Conservation (phyloP, 1,140 invertebrate species). For the Dendroctonus valens region DNA sequence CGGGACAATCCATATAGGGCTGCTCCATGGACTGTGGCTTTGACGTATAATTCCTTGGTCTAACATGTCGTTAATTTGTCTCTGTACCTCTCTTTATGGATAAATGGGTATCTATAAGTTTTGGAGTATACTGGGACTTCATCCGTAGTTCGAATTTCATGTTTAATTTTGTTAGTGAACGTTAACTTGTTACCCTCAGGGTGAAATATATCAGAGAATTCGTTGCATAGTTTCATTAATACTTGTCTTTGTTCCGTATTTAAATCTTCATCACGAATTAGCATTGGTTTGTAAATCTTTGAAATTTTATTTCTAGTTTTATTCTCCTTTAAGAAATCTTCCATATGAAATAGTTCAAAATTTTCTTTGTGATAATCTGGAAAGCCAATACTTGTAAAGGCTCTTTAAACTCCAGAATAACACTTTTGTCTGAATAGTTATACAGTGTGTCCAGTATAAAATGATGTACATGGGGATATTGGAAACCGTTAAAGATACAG, state of each 20-base stretch:
- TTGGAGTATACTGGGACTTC: conserved; percentile 40
- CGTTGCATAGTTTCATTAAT: conserved; percentile 16
- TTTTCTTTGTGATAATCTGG: too few relatives aligned
- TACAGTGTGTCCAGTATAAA: too few relatives aligned
- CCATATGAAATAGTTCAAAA: too few relatives aligned
- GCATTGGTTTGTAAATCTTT: too few relatives aligned
- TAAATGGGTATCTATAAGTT: conserved; percentile 45
- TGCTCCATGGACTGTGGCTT: conserved; percentile 39
- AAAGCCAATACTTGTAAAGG: too few relatives aligned
- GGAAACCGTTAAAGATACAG: too few relatives aligned
- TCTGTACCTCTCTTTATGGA: conserved; percentile 49
- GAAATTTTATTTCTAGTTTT: too few relatives aligned
- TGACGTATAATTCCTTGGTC: conserved; percentile 48
- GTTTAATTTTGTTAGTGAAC: conserved; percentile 29
- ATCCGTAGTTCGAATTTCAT: conserved; percentile 39
- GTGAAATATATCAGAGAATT: conserved; percentile 38
- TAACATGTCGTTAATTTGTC: conserved; percentile 49
- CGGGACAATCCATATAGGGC: conserved; percentile 41
- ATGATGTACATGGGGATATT: too few relatives aligned
- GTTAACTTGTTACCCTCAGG: conserved; percentile 30
- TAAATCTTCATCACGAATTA: conserved; percentile 12
- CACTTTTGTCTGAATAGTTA: too few relatives aligned
- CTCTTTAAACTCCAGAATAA: too few relatives aligned
- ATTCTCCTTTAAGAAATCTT: too few relatives aligned
- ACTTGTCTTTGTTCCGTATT: conserved; percentile 6